Base-by-base conservation (phyloP, 2,888 invertebrate genomes). In the Sinopyrophorus schimmeli region DNA sequence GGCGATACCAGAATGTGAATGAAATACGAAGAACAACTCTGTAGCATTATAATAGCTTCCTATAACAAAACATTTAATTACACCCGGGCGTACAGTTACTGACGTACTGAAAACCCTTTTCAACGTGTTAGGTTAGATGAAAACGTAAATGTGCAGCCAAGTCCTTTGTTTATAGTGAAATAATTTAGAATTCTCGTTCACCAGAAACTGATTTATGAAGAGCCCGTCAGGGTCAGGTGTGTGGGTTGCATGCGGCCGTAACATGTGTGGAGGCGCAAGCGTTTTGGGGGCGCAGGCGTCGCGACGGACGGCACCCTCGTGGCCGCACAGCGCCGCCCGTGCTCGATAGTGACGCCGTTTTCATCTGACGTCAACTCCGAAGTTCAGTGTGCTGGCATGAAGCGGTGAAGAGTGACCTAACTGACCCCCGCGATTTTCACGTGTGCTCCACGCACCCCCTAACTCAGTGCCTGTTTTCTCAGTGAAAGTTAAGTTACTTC, bases 261-360 rank as follows among this genome's bases (percentile, higher is more conserved):
- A 34, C 43, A 52, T 47, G 54, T 51, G 47, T 35, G 51, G 35
- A 14, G 55, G 64, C 67, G 69, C 69, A 58, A 54, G 66, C 66
- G 65, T 60, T 55, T 53, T 47, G 49, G 52, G 31, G 61, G 61
- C 65, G 68, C 68, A 53, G 58, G 69, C 72, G 71, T 67, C 66
- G 57, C 63, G 61, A 60, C 55, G 61, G 62, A 54, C 60, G 60
- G 62, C 66, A 63, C 68, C 67, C 70, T 68, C 70, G 71, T 68
- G 70, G 70, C 64, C 57, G 63, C 61, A 63, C 63, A 64, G 64
- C 69, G 68, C 65, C 68, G 69, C 68, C 69, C 68, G 67, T 66
- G 63, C 66, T 68, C 72, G 69, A 70, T 68, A 72, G 71, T 70
- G 71, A 69, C 72, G 71, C 69, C 68, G 68, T 63, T 67, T 66